Evolutionary conservation across 2,113 vertebrate species (phyloP), one percentile per base, ranked within the genome.

Genomic region (Coryphaenoides rupestris): DNA sequence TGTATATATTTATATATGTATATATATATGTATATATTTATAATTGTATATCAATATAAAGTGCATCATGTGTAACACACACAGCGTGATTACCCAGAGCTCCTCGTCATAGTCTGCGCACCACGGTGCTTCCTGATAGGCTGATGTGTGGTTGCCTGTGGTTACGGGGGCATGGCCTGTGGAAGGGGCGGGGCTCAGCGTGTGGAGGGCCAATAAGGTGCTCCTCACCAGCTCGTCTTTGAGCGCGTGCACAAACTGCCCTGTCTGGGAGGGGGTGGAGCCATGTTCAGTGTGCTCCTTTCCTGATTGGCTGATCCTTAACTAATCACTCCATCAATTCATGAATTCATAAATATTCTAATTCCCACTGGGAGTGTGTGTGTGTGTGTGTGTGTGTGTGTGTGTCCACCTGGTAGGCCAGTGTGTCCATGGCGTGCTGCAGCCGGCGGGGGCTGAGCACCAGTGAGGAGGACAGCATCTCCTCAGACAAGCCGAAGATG

Each of bases 161-260:
- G 75, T 75, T 24, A 88, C 87, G 46, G 84, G 77, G 19, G 92
- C 79, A 28, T 84, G 77, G 19, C 90, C 91, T 72, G 85, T 72
- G 63, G 4, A 5, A 52, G 78, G 78, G 28, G 89, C 83, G 0
- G 87, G 82, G 2, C 77, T 52, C 22, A 90, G 91, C 2, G 77
- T 84, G 75, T 94, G 93, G 12, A 95, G 89, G 21, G 86, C 90
- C 73, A 93, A 21, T 73, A 95, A 90, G 65, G 94, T 91, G 47
- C 85, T 93, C 72, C 88, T 91, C 63, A 97, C 88, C 85, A 96
- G 87, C 80, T 96, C 93, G 58, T 96, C 94, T 82, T 96, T 95
- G 70, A 96, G 94, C 0, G 92, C 85, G 0, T 95, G 93, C 16
- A 95, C 91, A 69, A 97, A 95, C 65, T 89, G 80, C 62, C 93